Evolutionary conservation across 2,797 vertebrate species (phyloP).

Genomic region (Sebastes vulpes): DNA sequence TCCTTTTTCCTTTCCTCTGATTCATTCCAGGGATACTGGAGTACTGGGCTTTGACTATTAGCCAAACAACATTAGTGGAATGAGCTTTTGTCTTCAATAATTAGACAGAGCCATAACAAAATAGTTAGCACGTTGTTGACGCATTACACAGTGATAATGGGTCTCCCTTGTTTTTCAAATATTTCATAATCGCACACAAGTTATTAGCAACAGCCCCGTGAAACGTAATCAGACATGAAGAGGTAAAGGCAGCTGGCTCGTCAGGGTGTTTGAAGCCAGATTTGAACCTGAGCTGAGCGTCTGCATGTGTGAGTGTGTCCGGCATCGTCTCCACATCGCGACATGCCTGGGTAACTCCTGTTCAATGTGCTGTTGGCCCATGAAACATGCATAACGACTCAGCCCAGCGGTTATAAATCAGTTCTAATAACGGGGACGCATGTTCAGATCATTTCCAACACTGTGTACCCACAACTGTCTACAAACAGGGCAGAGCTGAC

Average conservation of each 20-base stretch:
- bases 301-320: conserved; percentile 17
- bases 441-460: conserved; percentile 28
- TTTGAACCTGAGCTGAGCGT: conserved; percentile 30
- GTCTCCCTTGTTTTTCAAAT: conserved; percentile 47
- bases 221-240: conserved; percentile 55
- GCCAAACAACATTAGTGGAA: conserved; percentile 56
- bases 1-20: conserved; percentile 37
- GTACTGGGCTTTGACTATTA: conserved; percentile 55
- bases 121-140: conserved; percentile 51
- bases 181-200: conserved; percentile 45
- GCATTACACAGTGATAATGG: conserved; percentile 45
- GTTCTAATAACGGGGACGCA: conserved; percentile 44
- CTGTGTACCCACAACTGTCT: conserved; percentile 7
- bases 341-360: conserved; percentile 43
- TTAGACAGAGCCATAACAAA: conserved; percentile 62
- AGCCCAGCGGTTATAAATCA: conserved; percentile 53
- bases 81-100: conserved; percentile 67
- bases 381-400: conserved; percentile 48
- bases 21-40: conserved; percentile 44
- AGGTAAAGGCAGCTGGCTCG: conserved; percentile 14
- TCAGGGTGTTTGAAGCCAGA: conserved; percentile 2
- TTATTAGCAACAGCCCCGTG: not conserved
- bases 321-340: conserved; percentile 3
- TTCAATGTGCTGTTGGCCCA: conserved; percentile 34
- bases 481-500: conserved; percentile 38